These are phyloP conservation scores for Chamaea fasciata DNA, from an alignment of 2,113 vertebrate genomes.

Conservation along the genomic window DNA sequence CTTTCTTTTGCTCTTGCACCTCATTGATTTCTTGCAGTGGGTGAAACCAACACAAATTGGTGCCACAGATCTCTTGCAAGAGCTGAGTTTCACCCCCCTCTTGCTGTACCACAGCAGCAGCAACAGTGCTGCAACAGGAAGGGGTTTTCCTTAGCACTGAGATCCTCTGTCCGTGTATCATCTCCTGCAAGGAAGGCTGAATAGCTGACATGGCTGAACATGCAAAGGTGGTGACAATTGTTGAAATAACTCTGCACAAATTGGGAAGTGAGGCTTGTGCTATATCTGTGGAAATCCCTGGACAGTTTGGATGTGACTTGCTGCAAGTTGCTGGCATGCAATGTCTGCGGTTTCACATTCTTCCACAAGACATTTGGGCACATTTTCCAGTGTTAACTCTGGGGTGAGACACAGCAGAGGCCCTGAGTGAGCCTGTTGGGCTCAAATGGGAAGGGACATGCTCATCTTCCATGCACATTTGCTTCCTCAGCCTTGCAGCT, in stretches of 20 bases:
- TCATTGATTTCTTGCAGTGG: background rate
- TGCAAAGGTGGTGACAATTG: background rate
- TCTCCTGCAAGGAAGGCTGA: background rate
- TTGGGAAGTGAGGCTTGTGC: background rate
- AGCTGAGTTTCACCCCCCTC: background rate
- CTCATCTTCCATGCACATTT: background rate
- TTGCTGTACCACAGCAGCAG: background rate
- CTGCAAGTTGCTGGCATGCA: background rate
- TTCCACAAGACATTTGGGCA: background rate
- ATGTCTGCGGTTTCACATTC: background rate
- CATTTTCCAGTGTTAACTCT: background rate
- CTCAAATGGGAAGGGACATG: background rate
- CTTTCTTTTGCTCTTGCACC: background rate
- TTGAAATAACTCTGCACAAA: background rate
- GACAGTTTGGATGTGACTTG: background rate
- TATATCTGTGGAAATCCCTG: background rate
- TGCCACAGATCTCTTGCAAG: conserved; percentile 15
- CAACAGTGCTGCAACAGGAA: background rate
- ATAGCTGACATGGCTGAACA: background rate
- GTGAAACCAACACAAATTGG: background rate
- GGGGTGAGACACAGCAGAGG: background rate
- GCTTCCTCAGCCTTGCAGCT: background rate
- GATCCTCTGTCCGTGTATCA: background rate
- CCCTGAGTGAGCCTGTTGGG: background rate
- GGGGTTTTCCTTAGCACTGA: background rate